Conservation (phyloP, 2,797 vertebrate genomes). For the Clarias pachynema region DNA sequence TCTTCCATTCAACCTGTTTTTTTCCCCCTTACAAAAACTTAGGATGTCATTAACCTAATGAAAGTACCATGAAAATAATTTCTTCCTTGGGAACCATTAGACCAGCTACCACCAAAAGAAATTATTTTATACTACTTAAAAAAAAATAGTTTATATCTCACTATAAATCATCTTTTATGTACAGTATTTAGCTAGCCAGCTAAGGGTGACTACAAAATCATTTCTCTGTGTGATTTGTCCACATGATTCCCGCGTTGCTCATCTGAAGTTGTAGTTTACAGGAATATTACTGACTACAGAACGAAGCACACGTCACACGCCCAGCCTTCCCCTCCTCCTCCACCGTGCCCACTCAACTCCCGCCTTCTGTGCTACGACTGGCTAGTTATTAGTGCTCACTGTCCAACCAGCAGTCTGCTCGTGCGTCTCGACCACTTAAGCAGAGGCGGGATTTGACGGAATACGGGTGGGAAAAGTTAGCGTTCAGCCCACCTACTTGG, state of each 20-base stretch:
- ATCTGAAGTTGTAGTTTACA: background rate
- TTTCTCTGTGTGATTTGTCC: background rate
- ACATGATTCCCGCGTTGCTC: background rate
- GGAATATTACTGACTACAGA: background rate
- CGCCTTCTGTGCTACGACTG: background rate
- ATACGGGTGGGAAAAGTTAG: background rate
- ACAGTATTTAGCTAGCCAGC: background rate
- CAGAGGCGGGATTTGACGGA: conserved; percentile 23
- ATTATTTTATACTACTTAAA: no score
- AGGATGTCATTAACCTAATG: background rate
- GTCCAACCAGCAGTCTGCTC: background rate
- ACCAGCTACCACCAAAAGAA: background rate
- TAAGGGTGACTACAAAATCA: background rate
- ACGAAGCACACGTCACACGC: background rate
- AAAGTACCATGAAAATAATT: background rate
- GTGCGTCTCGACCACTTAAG: background rate
- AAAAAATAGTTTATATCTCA: background rate
- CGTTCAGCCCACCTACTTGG: background rate
- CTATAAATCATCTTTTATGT: background rate
- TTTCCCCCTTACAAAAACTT: no score
- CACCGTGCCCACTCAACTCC: background rate
- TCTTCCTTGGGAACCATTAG: background rate
- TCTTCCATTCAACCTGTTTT: background rate
- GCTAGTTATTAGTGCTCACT: background rate
- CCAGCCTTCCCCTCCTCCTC: background rate